Evolutionary conservation across 2,888 invertebrate species (phyloP).

Genomic region (Marronus borbonicus): DNA sequence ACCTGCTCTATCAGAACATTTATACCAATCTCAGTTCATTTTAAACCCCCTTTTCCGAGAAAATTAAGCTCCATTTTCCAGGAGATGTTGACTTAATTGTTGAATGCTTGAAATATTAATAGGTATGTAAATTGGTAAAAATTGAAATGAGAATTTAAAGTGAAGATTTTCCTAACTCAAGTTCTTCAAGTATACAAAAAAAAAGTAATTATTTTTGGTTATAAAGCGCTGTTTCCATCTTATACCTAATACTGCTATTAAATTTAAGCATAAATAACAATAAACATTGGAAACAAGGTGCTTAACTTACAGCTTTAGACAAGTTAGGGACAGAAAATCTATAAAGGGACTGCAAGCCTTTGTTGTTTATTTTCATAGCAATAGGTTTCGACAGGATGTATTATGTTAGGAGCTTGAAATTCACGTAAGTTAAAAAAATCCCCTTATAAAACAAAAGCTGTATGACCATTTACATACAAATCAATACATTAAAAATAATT

Average conservation of each 20-base stretch:
- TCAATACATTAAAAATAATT: too few relatives aligned
- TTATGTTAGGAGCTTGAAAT: too few relatives aligned
- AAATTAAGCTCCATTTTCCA: slow-evolving; percentile 28
- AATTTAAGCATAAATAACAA: neutral
- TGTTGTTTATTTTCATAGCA: slow-evolving; percentile 4
- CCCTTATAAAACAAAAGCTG: too few relatives aligned
- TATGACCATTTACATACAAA: too few relatives aligned
- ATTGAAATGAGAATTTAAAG: neutral
- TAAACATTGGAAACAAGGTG: neutral
- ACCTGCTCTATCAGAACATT: slow-evolving; percentile 13
- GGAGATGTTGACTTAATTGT: slow-evolving; percentile 18
- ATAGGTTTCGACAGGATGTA: neutral
- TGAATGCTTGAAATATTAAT: slow-evolving; percentile 10
- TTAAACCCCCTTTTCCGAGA: neutral
- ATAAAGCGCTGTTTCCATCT: too few relatives aligned
- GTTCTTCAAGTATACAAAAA: slow-evolving; percentile 8
- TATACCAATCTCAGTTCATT: neutral
- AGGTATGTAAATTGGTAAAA: slow-evolving; percentile 27
- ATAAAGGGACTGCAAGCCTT: neutral
- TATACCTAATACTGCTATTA: neutral
- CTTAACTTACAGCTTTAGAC: neutral
- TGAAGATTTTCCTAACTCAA: neutral
- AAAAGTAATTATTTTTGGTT: too few relatives aligned
- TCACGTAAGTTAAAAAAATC: too few relatives aligned
- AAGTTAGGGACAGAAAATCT: slow-evolving; percentile 2